A percentile compares a stretch with the other conserved stretches of the same genome.
Evolutionary conservation across 1,140 invertebrate species (phyloP).

Genomic region (Lethrus apterus): DNA sequence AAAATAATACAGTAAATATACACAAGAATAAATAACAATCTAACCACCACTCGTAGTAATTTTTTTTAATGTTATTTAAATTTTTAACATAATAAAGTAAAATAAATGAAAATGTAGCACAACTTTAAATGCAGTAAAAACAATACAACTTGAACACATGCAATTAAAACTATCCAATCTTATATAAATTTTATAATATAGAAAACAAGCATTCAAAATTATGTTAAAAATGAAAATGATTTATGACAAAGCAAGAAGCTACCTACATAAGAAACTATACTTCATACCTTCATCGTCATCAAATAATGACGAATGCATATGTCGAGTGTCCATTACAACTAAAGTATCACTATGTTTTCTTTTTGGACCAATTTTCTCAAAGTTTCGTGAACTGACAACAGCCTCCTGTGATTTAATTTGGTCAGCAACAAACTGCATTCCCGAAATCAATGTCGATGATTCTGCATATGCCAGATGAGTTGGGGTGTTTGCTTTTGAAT

Average conservation of each 20-base stretch:
- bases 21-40: no score
- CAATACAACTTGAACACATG: neutral
- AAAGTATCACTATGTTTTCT: constrained; percentile 35
- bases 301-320: constrained; percentile 31
- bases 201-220: neutral
- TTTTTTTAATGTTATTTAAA: no score
- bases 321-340: constrained; percentile 36
- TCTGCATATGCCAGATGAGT: constrained; percentile 36
- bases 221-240: neutral
- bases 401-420: constrained; percentile 30
- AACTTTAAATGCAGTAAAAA: neutral
- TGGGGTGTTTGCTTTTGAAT: constrained; percentile 30
- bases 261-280: neutral
- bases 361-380: constrained; percentile 34
- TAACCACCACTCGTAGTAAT: no score
- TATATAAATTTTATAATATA: neutral
- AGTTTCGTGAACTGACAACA: constrained; percentile 35
- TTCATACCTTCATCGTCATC: constrained; percentile 37
- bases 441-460: constrained; percentile 34
- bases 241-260: neutral
- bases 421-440: constrained; percentile 31
- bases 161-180: neutral
- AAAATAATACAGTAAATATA: no score
- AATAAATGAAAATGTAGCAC: no score
- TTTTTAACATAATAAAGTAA: no score